Conservation (phyloP, 2,888 invertebrate genomes). For the Nomada ferruginata region DNA sequence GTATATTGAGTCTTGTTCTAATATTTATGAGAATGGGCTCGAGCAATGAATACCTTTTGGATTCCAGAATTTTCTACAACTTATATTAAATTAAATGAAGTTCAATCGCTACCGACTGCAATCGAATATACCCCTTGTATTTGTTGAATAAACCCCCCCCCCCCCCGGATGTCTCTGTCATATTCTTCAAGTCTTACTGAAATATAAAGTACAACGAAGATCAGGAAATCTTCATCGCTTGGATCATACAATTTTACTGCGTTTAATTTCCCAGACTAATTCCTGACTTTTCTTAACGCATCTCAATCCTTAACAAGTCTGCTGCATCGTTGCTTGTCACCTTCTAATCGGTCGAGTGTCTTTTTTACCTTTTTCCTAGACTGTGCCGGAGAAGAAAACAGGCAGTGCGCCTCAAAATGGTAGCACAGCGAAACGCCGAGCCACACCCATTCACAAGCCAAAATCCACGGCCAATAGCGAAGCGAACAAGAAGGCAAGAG, state of each 20-base stretch:
- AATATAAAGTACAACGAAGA: not conserved
- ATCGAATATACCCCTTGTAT: slow-evolving; percentile 15
- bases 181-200: not conserved
- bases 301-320: not conserved
- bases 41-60: slow-evolving; percentile 53
- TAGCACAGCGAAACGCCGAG: slow-evolving; percentile 77
- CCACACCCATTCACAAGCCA: slow-evolving; percentile 72
- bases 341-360: not conserved
- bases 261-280: not conserved
- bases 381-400: slow-evolving; percentile 73
- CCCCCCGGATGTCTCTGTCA: not conserved
- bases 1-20: slow-evolving; percentile 72
- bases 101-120: not conserved
- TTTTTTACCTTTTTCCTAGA: slow-evolving; percentile 58
- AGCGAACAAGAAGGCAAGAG: slow-evolving; percentile 85
- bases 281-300: not conserved
- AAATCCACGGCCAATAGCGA: slow-evolving; percentile 82
- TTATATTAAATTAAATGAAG: slow-evolving; percentile 14
- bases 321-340: not conserved
- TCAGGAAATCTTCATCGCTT: too few species aligned
- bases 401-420: slow-evolving; percentile 74
- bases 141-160: slow-evolving; percentile 38
- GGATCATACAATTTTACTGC: not conserved
- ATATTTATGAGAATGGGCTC: slow-evolving; percentile 69
- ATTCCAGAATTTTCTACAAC: slow-evolving; percentile 38